phyloP scores from a whole-genome alignment of 1,140 invertebrate species.

The Hormaphis cornu region DNA sequence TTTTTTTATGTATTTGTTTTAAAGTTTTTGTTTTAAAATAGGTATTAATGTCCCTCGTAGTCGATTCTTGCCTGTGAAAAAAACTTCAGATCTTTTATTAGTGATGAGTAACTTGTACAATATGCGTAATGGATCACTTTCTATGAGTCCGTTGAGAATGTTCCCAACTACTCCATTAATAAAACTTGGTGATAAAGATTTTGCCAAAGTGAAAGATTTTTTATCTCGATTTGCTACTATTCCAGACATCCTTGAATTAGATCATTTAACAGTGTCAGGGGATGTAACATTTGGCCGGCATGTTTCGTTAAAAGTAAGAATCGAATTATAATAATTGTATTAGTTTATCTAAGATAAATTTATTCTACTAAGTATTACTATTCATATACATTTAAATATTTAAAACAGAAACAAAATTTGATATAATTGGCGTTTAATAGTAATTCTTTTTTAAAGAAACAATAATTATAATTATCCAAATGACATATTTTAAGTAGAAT shows the following conservation, averaged over 20 bases:
- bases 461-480: too few species aligned
- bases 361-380: too few species aligned
- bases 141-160: conserved; percentile 88
- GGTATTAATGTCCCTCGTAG: conserved; percentile 94
- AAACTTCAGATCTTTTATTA: conserved; percentile 91
- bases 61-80: conserved; percentile 97
- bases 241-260: conserved; percentile 92
- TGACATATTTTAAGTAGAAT: too few species aligned
- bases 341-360: too few species aligned
- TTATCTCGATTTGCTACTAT: conserved; percentile 86
- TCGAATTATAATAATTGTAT: not conserved
- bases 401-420: too few species aligned
- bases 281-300: conserved; percentile 97
- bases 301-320: conserved; percentile 75
- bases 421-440: too few species aligned
- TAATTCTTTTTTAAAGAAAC: too few species aligned
- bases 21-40: conserved; percentile 35
- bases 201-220: conserved; percentile 78
- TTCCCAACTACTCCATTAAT: conserved; percentile 94
- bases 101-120: conserved; percentile 97
- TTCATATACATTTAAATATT: too few species aligned
- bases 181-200: conserved; percentile 85
- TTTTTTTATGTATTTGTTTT: not conserved
- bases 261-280: conserved; percentile 97
- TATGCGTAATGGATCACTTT: conserved; percentile 77